These are phyloP conservation scores for Neoarius graeffei DNA, from an alignment of 2,113 vertebrate species.

Conservation along the genomic window DNA sequence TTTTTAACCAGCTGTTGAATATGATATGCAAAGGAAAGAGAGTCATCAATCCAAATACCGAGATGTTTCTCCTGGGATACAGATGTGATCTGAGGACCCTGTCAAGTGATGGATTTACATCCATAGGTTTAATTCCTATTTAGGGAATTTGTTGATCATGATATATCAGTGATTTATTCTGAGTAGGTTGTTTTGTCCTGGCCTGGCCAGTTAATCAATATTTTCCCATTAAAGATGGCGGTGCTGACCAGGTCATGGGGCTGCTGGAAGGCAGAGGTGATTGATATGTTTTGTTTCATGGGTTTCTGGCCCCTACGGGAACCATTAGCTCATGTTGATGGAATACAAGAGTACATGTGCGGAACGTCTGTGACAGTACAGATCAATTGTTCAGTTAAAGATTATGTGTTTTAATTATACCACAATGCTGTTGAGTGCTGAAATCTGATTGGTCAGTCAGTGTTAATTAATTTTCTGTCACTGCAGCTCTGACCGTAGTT, in stretches of 20 bases:
- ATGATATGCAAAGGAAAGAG: no score
- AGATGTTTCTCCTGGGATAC: no score
- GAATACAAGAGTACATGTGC: not conserved
- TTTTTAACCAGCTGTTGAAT: no score
- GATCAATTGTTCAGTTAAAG: not conserved
- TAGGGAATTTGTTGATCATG: no score
- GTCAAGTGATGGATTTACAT: no score
- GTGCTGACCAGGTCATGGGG: slow-evolving; percentile 15
- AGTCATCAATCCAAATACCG: no score
- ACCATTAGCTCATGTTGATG: not conserved
- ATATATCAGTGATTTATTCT: not conserved
- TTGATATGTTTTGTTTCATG: slow-evolving; percentile 42
- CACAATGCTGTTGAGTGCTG: not conserved
- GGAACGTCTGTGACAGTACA: not conserved
- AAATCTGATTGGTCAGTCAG: not conserved
- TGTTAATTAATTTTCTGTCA: not conserved
- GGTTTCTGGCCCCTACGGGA: not conserved
- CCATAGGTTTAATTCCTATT: not conserved
- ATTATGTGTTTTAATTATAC: not conserved
- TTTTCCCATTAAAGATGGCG: slow-evolving; percentile 23
- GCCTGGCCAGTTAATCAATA: slow-evolving; percentile 4
- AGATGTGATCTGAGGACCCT: no score
- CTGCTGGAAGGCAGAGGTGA: slow-evolving; percentile 22
- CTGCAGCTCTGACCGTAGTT: not conserved
- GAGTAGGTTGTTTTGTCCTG: not conserved